Evolutionary conservation across 2,888 invertebrate genomes (phyloP).

Genomic region (Aporophyla lueneburgensis): DNA sequence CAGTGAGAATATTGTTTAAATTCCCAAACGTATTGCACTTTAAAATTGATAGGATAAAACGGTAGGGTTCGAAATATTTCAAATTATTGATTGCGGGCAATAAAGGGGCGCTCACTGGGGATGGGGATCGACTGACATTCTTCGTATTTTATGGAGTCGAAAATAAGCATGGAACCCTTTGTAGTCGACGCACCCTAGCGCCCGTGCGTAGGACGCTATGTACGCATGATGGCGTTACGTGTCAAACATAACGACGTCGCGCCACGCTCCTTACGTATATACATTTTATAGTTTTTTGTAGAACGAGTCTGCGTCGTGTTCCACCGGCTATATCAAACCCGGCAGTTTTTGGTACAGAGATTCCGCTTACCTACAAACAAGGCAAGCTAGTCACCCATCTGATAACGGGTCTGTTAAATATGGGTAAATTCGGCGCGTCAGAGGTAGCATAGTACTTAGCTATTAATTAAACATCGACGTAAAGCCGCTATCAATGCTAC

Average conservation of each 20-base stretch:
- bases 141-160: conserved; percentile 74
- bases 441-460: too few relatives aligned
- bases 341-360: too few relatives aligned
- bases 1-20: conserved; percentile 55
- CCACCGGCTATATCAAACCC: not conserved
- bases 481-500: not conserved
- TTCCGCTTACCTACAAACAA: not conserved
- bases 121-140: conserved; percentile 71
- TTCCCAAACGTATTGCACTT: conserved; percentile 60
- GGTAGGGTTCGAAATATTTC: conserved; percentile 47
- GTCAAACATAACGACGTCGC: not conserved
- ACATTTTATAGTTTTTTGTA: not conserved
- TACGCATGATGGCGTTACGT: not conserved
- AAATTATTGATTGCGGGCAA: conserved; percentile 69
- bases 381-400: not conserved
- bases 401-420: too few relatives aligned
- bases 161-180: conserved; percentile 68
- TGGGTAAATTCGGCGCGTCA: not conserved
- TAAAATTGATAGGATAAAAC: conserved; percentile 16
- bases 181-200: conserved; percentile 30
- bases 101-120: conserved; percentile 60
- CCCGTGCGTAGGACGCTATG: conserved; percentile 4
- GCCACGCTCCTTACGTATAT: conserved; percentile 3
- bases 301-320: not conserved
- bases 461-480: too few relatives aligned